A percentile compares a stretch with the other conserved stretches of the same genome.
Evolutionary conservation across 2,888 invertebrate species (phyloP).

Genomic region (Resseliella maxima): DNA sequence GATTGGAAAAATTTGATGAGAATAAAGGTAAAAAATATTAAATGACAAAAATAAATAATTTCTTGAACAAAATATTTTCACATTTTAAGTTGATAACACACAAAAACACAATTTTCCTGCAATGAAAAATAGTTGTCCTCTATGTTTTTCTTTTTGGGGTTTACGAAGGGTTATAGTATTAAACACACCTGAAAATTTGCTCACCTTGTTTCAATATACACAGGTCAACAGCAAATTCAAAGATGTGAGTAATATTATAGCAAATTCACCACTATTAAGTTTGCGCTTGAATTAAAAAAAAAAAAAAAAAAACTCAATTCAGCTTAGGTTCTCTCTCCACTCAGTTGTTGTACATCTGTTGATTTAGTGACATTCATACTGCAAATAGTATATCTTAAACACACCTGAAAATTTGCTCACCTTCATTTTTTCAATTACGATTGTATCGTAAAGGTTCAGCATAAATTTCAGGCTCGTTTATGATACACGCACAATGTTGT

Average conservation of each 20-base stretch:
- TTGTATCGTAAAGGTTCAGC: constrained; percentile 43
- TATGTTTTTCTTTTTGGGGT: background rate
- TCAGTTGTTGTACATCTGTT: background rate
- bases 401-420: constrained; percentile 55
- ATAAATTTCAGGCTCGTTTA: constrained; percentile 49
- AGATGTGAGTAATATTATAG: constrained; percentile 46
- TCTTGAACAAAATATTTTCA: too few species aligned
- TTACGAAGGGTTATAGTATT: background rate
- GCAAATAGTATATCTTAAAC: constrained; percentile 2
- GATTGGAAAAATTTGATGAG: too few species aligned
- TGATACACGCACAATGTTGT: background rate
- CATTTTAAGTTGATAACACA: too few species aligned
- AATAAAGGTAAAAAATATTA: too few species aligned
- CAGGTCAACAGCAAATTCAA: constrained; percentile 54
- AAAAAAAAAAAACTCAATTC: too few species aligned
- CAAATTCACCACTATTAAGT: background rate
- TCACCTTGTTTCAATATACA: background rate
- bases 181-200: constrained; percentile 55
- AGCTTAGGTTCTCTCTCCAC: background rate
- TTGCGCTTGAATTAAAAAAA: too few species aligned
- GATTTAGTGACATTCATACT: background rate
- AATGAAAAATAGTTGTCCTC: too few species aligned
- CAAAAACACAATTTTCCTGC: too few species aligned
- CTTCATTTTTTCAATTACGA: constrained; percentile 26
- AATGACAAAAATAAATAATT: too few species aligned